Evolutionary conservation across 2,797 vertebrate species (phyloP).

Genomic region (Gobionotothen gibberifrons): DNA sequence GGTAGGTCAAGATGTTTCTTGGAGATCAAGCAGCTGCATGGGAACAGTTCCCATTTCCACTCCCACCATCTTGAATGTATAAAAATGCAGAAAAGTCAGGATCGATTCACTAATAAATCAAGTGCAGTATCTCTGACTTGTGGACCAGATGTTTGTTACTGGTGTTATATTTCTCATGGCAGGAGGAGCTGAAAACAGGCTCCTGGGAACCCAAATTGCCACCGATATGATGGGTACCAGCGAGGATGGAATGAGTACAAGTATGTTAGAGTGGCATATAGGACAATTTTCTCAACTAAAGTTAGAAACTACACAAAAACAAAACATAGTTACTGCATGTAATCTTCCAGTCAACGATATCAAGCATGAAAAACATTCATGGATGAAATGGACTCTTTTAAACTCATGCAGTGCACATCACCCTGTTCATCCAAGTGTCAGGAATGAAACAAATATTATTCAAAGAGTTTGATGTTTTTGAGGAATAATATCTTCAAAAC

Average conservation of each 20-base stretch:
- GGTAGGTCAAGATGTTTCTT: background rate
- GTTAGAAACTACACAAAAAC: no score
- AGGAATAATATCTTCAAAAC: background rate
- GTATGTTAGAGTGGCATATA: background rate
- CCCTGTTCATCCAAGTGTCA: background rate
- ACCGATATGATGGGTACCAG: constrained; percentile 27
- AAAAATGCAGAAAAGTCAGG: background rate
- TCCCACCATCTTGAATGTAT: constrained; percentile 1
- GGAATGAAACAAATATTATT: background rate
- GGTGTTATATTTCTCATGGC: constrained; percentile 23
- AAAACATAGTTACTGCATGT: background rate
- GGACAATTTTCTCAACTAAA: background rate
- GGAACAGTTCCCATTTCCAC: constrained; percentile 2
- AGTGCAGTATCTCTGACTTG: constrained; percentile 8
- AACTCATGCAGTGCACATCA: background rate
- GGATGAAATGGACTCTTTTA: background rate
- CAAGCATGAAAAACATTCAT: constrained; percentile 13
- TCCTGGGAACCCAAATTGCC: constrained; percentile 20
- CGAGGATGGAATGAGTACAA: constrained; percentile 3
- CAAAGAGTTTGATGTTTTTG: background rate
- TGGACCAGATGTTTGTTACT: constrained; percentile 15
- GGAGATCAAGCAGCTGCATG: constrained; percentile 6
- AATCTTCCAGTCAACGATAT: background rate
- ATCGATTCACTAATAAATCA: constrained; percentile 12
- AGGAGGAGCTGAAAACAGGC: constrained; percentile 31